Evolutionary conservation across 2,797 vertebrate species (phyloP).

Genomic region (Mallotus villosus): DNA sequence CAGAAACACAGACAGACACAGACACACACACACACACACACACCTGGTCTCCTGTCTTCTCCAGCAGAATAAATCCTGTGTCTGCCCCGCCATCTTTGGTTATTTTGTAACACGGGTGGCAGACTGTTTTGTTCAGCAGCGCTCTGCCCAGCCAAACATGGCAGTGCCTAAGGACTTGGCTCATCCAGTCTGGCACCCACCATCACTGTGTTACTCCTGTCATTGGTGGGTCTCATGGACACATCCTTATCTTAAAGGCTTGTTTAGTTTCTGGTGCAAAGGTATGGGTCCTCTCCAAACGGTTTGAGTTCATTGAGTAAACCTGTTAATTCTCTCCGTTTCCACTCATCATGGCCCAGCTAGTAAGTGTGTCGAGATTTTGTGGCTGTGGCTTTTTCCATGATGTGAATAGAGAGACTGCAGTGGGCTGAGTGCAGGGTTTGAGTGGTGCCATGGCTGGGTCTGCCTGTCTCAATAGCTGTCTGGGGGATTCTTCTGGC

Average conservation of each 20-base stretch:
- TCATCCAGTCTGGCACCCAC: conserved; percentile 29
- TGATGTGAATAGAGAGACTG: conserved; percentile 66
- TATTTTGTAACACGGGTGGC: conserved; percentile 49
- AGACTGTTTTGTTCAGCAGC: conserved; percentile 62
- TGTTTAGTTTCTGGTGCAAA: not conserved
- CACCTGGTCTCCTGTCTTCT: not conserved
- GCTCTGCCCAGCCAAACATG: conserved; percentile 56
- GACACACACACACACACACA: conserved; percentile 19
- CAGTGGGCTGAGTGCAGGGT: conserved; percentile 48
- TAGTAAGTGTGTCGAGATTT: conserved; percentile 36
- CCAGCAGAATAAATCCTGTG: not conserved
- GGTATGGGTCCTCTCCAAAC: not conserved
- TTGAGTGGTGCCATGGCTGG: conserved; percentile 55
- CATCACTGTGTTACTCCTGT: conserved; percentile 53
- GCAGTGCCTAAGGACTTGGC: conserved; percentile 64
- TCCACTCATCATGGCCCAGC: conserved; percentile 23
- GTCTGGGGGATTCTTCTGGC: not conserved
- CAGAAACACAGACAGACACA: conserved; percentile 13
- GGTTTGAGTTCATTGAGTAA: not conserved
- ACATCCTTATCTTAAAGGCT: not conserved
- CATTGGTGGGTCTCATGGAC: conserved; percentile 27
- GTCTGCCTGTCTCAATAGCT: conserved; percentile 48
- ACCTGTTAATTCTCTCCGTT: conserved; percentile 13
- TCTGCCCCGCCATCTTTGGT: not conserved
- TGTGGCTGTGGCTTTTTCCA: conserved; percentile 56